Evolutionary conservation across 2,888 invertebrate species (phyloP).

Genomic region (Melitaea athalia): DNA sequence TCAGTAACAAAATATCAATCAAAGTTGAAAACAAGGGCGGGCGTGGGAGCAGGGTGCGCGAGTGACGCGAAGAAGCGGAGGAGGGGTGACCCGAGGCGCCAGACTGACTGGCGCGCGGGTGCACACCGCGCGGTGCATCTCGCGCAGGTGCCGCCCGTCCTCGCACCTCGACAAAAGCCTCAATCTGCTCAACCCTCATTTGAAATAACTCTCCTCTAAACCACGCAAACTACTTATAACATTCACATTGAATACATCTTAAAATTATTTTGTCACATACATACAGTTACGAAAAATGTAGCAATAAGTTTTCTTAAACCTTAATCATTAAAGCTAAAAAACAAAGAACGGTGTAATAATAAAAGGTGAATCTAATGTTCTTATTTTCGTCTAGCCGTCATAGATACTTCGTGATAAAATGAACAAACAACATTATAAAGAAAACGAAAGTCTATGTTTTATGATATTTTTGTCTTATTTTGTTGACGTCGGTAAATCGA

Average conservation of each 20-base stretch:
- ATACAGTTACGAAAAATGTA: not conserved
- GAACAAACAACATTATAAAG: constrained; percentile 62
- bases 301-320: not conserved
- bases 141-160: constrained; percentile 64
- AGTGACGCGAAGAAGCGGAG: constrained; percentile 38
- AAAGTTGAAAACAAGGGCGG: constrained; percentile 79
- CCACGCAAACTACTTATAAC: constrained; percentile 20
- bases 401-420: constrained; percentile 46
- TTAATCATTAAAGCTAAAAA: not conserved
- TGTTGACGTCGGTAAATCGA: constrained; percentile 29
- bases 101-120: constrained; percentile 74
- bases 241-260: not conserved
- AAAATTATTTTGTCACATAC: not conserved
- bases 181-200: constrained; percentile 42
- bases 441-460: constrained; percentile 39
- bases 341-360: not conserved
- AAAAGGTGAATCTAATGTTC: constrained; percentile 42
- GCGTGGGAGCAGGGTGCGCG: constrained; percentile 55
- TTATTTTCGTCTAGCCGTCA: constrained; percentile 53
- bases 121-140: constrained; percentile 67
- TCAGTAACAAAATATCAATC: constrained; percentile 81
- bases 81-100: constrained; percentile 56
- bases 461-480: constrained; percentile 42
- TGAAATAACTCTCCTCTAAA: constrained; percentile 21
- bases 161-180: constrained; percentile 37